Base-by-base conservation (phyloP, 2,113 vertebrate genomes). In the Neodontobutis hainanensis region DNA sequence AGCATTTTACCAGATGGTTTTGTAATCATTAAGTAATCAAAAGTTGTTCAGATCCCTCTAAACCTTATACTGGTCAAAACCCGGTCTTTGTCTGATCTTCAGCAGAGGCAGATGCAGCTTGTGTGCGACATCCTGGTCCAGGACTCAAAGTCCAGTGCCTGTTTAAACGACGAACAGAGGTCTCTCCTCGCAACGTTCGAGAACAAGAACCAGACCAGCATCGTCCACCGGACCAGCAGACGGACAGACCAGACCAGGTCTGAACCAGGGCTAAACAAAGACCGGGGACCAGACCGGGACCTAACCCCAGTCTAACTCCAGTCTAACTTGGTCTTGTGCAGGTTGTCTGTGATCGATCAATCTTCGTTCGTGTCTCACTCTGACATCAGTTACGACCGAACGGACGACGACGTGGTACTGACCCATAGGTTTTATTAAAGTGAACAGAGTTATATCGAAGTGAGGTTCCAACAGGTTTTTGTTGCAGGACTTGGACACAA, bases 311-410 rank as follows among this genome's bases (percentile, higher is more conserved):
- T 55, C 52, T 55, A 36, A 55, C 11, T 55, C 12, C 7, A 36
- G 12, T n/a, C 36, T 27, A 27, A 27, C 19, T 3, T 27, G 19
- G 32, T 55, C 19, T 16, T 58, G 5, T 5, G 11, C 84, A 96
- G 95, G 73, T 73, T 93, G 2, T 92, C 92, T 0, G 83, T 78
- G 5, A 94, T 94, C 19, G 92, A 95, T 0, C 94, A 95, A 72
- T 94, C 94, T 0, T 96, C 95, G 0, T 94, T 95, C 65, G 83
- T 95, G 81, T 95, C 92, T 16, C 93, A 94, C 77, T 95, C 94
- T 0, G 95, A 94, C 75, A 95, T 96, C 88, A 96, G 95, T 86
- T 96, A 95, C 1, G 95, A 96, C 67, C 83, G 88, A 38, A 96
- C 94, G 0, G 94, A 95, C 0, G 94, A 96, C 0, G 94, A 95